phyloP scores from a whole-genome alignment of 2,113 vertebrate species.

The Dipodomys stephensi region DNA sequence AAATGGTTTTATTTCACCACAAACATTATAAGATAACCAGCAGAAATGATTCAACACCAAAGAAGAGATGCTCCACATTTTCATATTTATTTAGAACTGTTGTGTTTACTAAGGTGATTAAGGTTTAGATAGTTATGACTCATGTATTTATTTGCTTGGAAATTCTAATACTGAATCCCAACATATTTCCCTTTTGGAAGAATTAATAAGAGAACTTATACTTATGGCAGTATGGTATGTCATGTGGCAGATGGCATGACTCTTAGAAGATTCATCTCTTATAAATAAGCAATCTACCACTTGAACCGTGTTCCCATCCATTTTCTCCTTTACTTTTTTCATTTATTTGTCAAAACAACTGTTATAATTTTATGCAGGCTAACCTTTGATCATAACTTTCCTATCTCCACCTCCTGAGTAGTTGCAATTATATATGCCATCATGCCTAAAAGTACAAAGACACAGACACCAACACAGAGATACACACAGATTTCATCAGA shows the following conservation, averaged over 20 bases:
- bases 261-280: background rate
- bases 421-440: too few relatives aligned
- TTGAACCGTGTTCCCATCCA: too few relatives aligned
- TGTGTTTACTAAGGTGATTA: conserved; percentile 47
- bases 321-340: too few relatives aligned
- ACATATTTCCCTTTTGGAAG: background rate
- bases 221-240: background rate
- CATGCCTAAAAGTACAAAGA: too few relatives aligned
- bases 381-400: too few relatives aligned
- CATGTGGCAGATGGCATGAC: background rate
- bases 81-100: conserved; percentile 23
- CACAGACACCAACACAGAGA: too few relatives aligned
- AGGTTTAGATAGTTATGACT: background rate
- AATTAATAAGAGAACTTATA: background rate
- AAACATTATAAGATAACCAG: conserved; percentile 9
- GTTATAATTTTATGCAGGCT: too few relatives aligned
- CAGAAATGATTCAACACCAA: conserved; percentile 48
- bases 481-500: background rate
- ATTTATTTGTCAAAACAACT: too few relatives aligned
- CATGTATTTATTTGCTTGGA: conserved; percentile 39
- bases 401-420: too few relatives aligned
- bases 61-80: conserved; percentile 15
- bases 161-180: conserved; percentile 22
- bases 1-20: background rate
- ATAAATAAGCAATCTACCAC: background rate